Base-by-base conservation (phyloP, 1,140 invertebrate genomes). In the Euura saliciscinereae region DNA sequence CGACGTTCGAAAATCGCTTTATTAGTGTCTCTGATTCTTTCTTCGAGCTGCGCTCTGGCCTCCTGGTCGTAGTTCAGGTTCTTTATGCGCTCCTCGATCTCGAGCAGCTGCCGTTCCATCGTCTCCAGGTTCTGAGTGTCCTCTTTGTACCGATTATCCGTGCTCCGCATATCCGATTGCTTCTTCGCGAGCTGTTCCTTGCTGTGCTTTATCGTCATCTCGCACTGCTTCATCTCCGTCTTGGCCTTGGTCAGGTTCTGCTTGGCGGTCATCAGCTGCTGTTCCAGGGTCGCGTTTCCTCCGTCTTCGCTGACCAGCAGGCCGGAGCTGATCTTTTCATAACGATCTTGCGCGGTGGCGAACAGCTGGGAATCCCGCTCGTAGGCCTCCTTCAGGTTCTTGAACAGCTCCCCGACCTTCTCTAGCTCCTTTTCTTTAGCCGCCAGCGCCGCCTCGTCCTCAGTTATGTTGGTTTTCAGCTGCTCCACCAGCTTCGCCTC, bases 181-280 rank as follows among this genome's bases (percentile, higher is more conserved):
- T 94, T 93, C 51, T 89, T 89, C 64, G 89, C 90, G 2, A 98
- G 82, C 68, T 94, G 89, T 44, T 91, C 88, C 74, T 92, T 90
- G 2, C 89, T 90, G 81, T 96, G 93, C 70, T 90, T 89, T 72
- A 96, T 85, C 82, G 93, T 91, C 93, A 96, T 96, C 75, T 91
- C 89, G 8, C 92, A 92, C 73, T 95, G 93, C 75, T 95, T 94
- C 6, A 92, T 91, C 67, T 95, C 93, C 0, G 96, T 97, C 78
- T 94, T 92, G 2, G 95, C 93, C 77, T 93, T 90, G 13, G 92
- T 92, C 6, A 94, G 90, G 70, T 91, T 91, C 78, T 93, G 90
- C 78, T 95, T 94, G 0, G 94, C 94, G 82, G 89, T 91, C 78
- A 97, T 97, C 1, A 98, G 87, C 82, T 98, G 96, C 76, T 98